Percentiles rank a stretch among this genome's conserved stretches.
phyloP scores from a whole-genome alignment of 2,797 vertebrate species.

The Caiman crocodilus region DNA sequence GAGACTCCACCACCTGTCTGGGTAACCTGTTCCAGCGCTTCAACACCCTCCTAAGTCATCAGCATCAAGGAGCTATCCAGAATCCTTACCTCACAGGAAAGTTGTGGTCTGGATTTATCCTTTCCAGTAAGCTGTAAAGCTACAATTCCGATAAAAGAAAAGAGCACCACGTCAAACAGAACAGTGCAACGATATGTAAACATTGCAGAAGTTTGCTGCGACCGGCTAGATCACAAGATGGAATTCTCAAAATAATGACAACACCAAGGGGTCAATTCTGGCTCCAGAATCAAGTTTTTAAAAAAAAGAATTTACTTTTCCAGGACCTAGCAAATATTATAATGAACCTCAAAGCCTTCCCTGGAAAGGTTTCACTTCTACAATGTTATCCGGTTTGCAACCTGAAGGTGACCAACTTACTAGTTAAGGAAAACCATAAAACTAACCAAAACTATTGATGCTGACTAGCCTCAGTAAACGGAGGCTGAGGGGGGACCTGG shows the following conservation, averaged over 20 bases:
- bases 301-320: fast-evolving
- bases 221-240: fast-evolving
- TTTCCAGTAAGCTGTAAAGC: slow-evolving; percentile 96
- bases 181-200: fast-evolving
- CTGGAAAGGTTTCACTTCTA: fast-evolving
- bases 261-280: fast-evolving
- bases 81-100: slow-evolving; percentile 94
- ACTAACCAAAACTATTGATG: background rate
- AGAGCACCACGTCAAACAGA: fast-evolving
- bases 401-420: fast-evolving
- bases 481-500: too few relatives aligned
- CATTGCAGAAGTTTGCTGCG: fast-evolving
- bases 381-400: too few relatives aligned
- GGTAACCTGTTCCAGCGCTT: background rate
- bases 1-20: too few relatives aligned
- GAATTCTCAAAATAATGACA: background rate
- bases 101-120: slow-evolving; percentile 98
- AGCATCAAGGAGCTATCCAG: background rate
- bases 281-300: background rate
- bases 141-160: slow-evolving; percentile 54
- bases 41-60: background rate
- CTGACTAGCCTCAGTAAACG: too few relatives aligned
- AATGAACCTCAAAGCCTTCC: fast-evolving
- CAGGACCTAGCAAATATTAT: fast-evolving
- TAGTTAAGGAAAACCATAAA: background rate